Percentiles rank a stretch among this genome's conserved stretches.
Evolutionary conservation across 2,113 vertebrate genomes (phyloP).

Genomic region (Neogale vison): DNA sequence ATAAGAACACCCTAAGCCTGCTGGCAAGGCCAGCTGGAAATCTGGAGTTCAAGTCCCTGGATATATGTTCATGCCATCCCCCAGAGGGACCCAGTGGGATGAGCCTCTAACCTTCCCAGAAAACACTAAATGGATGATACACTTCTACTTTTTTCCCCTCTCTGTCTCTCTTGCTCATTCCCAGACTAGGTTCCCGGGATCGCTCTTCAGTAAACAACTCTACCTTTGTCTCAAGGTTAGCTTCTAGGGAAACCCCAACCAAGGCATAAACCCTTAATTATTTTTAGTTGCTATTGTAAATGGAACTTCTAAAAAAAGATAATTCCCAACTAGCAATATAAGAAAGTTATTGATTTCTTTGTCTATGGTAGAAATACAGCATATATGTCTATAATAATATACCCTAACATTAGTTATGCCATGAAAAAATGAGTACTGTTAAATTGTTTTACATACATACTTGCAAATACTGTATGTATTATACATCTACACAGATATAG

Average conservation of each 20-base stretch:
- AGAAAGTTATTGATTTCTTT: conserved; percentile 5
- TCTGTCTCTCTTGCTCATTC: neutral
- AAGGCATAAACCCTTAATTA: neutral
- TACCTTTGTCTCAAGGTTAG: neutral
- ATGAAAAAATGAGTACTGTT: neutral
- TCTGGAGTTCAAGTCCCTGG: neutral
- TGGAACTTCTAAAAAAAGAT: neutral
- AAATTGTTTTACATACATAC: neutral
- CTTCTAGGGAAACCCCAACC: neutral
- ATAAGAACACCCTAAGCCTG: neutral
- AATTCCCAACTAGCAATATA: neutral
- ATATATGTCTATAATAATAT: neutral
- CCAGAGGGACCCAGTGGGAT: neutral
- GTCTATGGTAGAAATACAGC: neutral
- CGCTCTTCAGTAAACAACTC: neutral
- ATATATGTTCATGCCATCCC: neutral
- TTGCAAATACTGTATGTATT: neutral
- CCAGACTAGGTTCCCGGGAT: neutral
- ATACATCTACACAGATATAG: neutral
- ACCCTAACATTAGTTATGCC: neutral
- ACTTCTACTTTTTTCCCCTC: neutral
- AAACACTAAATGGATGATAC: neutral
- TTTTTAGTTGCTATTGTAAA: neutral
- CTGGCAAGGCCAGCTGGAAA: neutral
- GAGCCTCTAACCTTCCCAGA: neutral